These are phyloP conservation scores for Theretra japonica DNA, from an alignment of 2,888 invertebrate species.

Conservation along the genomic window DNA sequence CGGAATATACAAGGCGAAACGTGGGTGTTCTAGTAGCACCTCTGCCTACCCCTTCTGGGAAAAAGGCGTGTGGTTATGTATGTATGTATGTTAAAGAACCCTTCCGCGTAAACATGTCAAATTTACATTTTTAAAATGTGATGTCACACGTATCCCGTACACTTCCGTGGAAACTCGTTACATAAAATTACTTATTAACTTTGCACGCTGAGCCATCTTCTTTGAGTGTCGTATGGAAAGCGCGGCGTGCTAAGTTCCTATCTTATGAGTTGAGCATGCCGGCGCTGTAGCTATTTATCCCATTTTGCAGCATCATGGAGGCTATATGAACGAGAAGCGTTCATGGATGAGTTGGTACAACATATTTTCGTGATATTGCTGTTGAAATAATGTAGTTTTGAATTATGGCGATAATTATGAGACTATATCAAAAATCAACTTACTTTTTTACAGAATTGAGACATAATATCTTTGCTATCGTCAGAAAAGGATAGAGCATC, in stretches of 20 bases:
- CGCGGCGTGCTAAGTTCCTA: not conserved
- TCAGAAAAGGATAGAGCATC: too few relatives aligned
- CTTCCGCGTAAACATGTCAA: not conserved
- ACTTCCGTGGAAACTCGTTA: not conserved
- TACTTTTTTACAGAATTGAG: too few relatives aligned
- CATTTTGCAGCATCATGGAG: not conserved
- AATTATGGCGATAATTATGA: too few relatives aligned
- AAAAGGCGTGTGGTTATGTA: too few relatives aligned
- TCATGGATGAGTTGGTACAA: too few relatives aligned
- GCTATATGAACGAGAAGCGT: not conserved
- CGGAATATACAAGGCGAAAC: too few relatives aligned
- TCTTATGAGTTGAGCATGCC: not conserved
- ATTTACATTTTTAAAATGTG: not conserved
- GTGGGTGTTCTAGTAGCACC: too few relatives aligned
- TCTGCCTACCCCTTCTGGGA: too few relatives aligned
- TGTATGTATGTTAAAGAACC: not conserved
- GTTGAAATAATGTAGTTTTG: too few relatives aligned
- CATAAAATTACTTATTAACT: conserved; percentile 15
- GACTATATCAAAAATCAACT: too few relatives aligned
- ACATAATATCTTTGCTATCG: too few relatives aligned
- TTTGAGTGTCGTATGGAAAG: not conserved
- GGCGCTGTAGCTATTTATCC: not conserved
- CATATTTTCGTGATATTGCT: too few relatives aligned
- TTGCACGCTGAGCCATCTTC: not conserved
- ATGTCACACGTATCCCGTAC: not conserved